Base-by-base conservation (phyloP, 2,113 vertebrate genomes). In the Electrona antarctica region DNA sequence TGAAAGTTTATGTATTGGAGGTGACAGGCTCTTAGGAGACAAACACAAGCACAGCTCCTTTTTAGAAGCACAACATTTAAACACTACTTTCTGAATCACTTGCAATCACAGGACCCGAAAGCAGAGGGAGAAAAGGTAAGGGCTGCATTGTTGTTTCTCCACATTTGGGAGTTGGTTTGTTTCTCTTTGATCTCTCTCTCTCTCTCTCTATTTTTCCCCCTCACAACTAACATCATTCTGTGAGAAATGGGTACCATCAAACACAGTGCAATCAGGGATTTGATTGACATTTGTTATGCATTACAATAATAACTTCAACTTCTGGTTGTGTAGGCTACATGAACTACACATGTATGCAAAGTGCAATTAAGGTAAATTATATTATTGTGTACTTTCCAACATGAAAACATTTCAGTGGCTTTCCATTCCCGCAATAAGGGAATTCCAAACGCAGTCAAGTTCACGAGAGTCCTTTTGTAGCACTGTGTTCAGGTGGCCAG, bases 1-100 rank as follows among this genome's bases (percentile, higher is more conserved):
- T 41, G 33, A 41, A 41, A 41, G 33, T 41, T 6, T 41, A 41
- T 3, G 33, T 4, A 41, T 41, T 6, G 33, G 33, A 41, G 33
- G 33, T 41, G 33, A 4, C 33, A 41, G 33, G 33, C 33, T 41
- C 33, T 41, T 41, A 41, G 33, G 33, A 6, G 33, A 41, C 33
- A 41, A 56, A 67, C 12, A 68, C 73, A 41, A 56, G 69, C 12
- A 68, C 73, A 94, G 93, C 74, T 60, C 64, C 71, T 57, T 41
- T 41, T 41, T 76, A 67, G 75, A 80, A 57, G 73, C 78, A 73
- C 71, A n/a, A 64, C 72, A 87, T 91, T 90, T 90, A 92, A 94
- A 91, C 92, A 88, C 86, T 91, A n/a, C 91, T 93, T 91, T 94
- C 81, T 94, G 92, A 92, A 90, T 94, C 91, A 91, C 88, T 94